Percentiles rank a stretch among this genome's conserved stretches.
Conservation (phyloP, 2,888 invertebrate species). For the Caenorhabditis plicata region DNA sequence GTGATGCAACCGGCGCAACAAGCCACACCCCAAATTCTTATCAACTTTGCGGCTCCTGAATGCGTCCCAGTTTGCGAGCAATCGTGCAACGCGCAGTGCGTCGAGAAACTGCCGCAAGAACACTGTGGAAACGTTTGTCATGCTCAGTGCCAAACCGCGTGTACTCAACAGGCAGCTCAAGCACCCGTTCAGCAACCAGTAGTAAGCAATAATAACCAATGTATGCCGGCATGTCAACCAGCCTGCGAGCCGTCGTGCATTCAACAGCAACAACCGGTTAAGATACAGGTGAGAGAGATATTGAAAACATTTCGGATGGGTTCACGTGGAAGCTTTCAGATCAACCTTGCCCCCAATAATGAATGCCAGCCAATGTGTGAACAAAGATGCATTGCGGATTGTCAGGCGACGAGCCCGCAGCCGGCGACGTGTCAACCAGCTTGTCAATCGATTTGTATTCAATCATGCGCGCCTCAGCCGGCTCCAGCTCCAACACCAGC, state of each 20-base stretch:
- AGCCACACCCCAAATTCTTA: conserved; percentile 14
- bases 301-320: no score
- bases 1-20: not conserved
- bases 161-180: conserved; percentile 13
- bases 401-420: conserved; percentile 19
- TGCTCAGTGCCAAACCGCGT: conserved; percentile 33
- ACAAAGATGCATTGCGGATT: conserved; percentile 33
- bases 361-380: conserved; percentile 39
- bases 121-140: conserved; percentile 41
- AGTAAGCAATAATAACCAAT: conserved; percentile 11
- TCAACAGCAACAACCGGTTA: conserved; percentile 19
- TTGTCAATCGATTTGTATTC: conserved; percentile 32
- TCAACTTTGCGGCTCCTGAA: conserved; percentile 43
- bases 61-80: conserved; percentile 49
- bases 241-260: conserved; percentile 36
- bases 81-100: conserved; percentile 45
- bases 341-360: not conserved
- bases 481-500: conserved; percentile 5
- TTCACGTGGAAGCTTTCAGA: no score
- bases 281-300: conserved; percentile 18
- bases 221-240: conserved; percentile 32
- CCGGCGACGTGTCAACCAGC: conserved; percentile 37
- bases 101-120: conserved; percentile 41
- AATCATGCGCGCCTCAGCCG: conserved; percentile 29
- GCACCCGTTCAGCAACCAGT: conserved; percentile 3